phyloP scores from a whole-genome alignment of 92 coral and sea anemone species.

The Hydrozoanthus gracilis region DNA sequence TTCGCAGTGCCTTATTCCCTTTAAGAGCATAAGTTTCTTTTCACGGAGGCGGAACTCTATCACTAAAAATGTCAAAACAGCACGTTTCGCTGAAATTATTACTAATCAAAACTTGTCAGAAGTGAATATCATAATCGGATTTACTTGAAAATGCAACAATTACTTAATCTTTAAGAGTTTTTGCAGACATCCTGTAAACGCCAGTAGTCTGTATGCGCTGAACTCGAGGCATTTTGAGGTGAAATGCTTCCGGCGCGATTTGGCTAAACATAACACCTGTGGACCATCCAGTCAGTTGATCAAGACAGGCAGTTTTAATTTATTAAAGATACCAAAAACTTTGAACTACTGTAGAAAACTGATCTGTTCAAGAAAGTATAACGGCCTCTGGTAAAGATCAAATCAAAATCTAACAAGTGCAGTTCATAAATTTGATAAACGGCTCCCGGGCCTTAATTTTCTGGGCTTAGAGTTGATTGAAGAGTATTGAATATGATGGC shows the following conservation, averaged over 20 bases:
- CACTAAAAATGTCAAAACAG: too few species aligned
- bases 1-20: too few species aligned
- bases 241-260: not conserved
- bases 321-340: not conserved
- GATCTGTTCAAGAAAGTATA: not conserved
- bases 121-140: not conserved
- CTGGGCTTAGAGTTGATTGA: not conserved
- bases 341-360: not conserved
- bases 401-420: not conserved
- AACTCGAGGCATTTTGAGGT: not conserved
- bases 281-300: not conserved
- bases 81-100: not conserved
- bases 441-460: conserved; percentile 18
- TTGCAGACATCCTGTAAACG: not conserved
- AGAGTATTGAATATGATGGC: not conserved
- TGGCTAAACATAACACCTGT: not conserved
- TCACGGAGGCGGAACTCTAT: too few species aligned
- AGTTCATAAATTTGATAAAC: conserved; percentile 6
- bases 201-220: not conserved
- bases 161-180: not conserved
- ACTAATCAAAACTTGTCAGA: not conserved
- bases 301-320: not conserved
- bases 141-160: not conserved
- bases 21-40: too few species aligned
- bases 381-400: not conserved